Base-by-base conservation (phyloP, 2,113 vertebrate genomes). In the Pygoscelis adeliae region DNA sequence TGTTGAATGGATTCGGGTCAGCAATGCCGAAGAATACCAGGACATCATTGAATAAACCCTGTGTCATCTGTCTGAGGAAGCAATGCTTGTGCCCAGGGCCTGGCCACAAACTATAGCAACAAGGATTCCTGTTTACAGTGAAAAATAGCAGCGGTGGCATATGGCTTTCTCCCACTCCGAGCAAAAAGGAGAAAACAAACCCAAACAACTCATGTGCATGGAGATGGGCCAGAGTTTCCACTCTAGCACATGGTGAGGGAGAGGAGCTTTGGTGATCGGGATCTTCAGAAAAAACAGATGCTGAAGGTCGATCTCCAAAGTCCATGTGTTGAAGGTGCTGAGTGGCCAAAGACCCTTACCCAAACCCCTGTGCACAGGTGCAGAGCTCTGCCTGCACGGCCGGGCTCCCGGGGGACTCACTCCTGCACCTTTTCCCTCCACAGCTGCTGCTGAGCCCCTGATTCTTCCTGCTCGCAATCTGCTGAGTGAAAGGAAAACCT, bases 361-460 rank as follows among this genome's bases (percentile, higher is more conserved):
- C 1, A 7, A 71, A 55, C 5, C 1, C 0, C 56, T 18, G 23
- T 20, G 86, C 0, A 7, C 42, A 1, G 6, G 32, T 20, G 49
- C 40, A 19, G 71, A 21, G 61, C 71, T 56, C 71, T 55, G 81
- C 67, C 30, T 2, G 1, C 1, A 2, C 4, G 2, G 47, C 20
- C 1, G 10, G 20, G 58, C 47, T 73, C 32, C 29, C 0, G 4
- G 5, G 19, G 58, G 26, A 21, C 25, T 61, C 4, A 2, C 18
- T 55, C 19, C 56, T 40, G 49, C 27, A 1, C 34, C 27, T 80
- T n/a, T 17, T 46, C 6, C 21, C 26, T 34, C 18, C 9, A 1
- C 26, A 27, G 44, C 36, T 0, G 6, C 55, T 4, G 8, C 4
- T 2, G 65, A 62, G 34, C 65, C 1, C 12, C 42, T 3, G 16